Evolutionary conservation across 1,140 invertebrate genomes (phyloP), one percentile per base, ranked within the genome.

Genomic region (Hypsibius dujardini): DNA sequence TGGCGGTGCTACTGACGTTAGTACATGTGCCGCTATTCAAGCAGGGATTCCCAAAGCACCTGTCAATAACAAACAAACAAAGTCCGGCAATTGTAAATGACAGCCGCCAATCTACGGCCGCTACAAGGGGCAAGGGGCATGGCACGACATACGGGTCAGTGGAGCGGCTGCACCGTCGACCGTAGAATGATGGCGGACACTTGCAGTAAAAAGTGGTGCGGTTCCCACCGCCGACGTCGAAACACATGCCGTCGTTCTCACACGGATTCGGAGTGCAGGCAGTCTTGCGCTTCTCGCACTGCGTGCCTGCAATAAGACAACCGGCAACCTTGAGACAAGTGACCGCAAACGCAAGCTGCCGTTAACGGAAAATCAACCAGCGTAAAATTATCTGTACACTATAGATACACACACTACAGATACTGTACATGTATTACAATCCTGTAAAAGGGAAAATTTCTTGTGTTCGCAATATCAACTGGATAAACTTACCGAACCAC

Each of bases 41-140:
- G 77, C 93, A 96, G 2, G 93, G 93, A 76, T 90, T 89, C 1
- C 93, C 93, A 73, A 96, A 91, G 76, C 93, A 96, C n/a, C 86
- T 85, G n/a, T n/a, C n/a, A n/a, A n/a, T n/a, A n/a, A 71, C 12
- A 75, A 72, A 74, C 46, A 47, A 50, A 59, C n/a, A n/a, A n/a
- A n/a, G n/a, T n/a, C n/a, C n/a, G n/a, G n/a, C n/a, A n/a, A n/a
- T n/a, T n/a, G n/a, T n/a, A n/a, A n/a, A n/a, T n/a, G n/a, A n/a
- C n/a, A n/a, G n/a, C n/a, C n/a, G n/a, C n/a, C n/a, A n/a, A n/a
- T n/a, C n/a, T n/a, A n/a, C n/a, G n/a, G n/a, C n/a, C n/a, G n/a
- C n/a, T n/a, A n/a, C n/a, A n/a, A n/a, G n/a, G n/a, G n/a, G n/a
- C n/a, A n/a, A n/a, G n/a, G n/a, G n/a, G n/a, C n/a, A n/a, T n/a